Percentiles rank a stretch among this genome's conserved stretches.
Evolutionary conservation across 2,888 invertebrate species (phyloP).

Genomic region (Nephrotoma appendiculata): DNA sequence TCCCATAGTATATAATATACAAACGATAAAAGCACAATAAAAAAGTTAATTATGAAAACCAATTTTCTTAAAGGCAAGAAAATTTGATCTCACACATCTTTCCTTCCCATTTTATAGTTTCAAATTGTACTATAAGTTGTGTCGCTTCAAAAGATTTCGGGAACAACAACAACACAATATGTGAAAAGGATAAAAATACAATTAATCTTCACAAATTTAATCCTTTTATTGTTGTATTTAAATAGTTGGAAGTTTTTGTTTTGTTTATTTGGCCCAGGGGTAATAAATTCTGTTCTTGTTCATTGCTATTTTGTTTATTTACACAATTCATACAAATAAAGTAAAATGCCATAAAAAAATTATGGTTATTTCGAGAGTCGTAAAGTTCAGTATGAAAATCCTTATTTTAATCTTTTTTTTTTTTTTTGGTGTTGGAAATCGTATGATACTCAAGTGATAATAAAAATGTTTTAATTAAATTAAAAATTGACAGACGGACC

Average conservation of each 20-base stretch:
- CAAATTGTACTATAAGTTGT: not conserved
- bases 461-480: not conserved
- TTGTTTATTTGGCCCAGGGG: not conserved
- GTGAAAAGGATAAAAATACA: not conserved
- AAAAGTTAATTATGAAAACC: not conserved
- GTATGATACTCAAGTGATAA: not conserved
- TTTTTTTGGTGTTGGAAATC: not conserved
- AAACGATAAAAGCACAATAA: not conserved
- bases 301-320: not conserved
- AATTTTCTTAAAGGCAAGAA: not conserved
- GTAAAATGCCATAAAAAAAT: not conserved
- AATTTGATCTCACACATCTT: not conserved
- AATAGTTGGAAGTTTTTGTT: not conserved
- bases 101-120: not conserved
- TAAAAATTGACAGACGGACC: not conserved
- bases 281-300: not conserved
- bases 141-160: too few relatives aligned
- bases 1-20: not conserved
- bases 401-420: not conserved
- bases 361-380: not conserved
- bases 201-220: not conserved
- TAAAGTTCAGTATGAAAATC: not conserved
- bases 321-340: not conserved
- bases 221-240: not conserved
- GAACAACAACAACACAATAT: too few relatives aligned